These are phyloP conservation scores for Brevimyrus niger DNA, from an alignment of 2,113 vertebrate genomes.

Conservation along the genomic window DNA sequence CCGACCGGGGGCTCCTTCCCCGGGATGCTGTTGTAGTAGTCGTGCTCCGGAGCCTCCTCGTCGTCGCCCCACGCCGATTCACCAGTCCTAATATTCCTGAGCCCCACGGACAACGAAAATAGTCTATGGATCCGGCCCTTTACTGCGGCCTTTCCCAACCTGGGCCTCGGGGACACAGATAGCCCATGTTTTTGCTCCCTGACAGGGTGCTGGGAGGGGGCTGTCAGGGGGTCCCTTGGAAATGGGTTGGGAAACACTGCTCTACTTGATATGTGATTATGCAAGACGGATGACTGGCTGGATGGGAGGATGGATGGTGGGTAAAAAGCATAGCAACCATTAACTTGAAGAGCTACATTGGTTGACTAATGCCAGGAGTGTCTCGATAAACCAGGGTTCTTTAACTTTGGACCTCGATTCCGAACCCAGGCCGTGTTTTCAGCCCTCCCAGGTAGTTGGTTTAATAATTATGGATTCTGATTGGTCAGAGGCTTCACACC, in stretches of 20 bases:
- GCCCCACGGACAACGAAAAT: background rate
- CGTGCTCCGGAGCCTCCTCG: conserved; percentile 63
- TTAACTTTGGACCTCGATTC: too few relatives aligned
- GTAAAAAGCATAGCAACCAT: background rate
- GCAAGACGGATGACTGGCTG: background rate
- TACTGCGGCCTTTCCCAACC: background rate
- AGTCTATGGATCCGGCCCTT: background rate
- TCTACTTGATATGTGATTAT: background rate
- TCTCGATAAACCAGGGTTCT: background rate
- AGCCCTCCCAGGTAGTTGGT: too few relatives aligned
- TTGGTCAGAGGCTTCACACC: too few relatives aligned
- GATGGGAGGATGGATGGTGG: background rate
- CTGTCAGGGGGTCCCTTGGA: background rate
- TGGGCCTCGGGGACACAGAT: background rate
- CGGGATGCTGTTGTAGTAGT: conserved; percentile 95
- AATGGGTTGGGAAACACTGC: background rate
- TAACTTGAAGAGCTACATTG: background rate
- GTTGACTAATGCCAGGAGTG: background rate
- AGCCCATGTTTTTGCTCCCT: background rate
- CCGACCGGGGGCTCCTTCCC: conserved; percentile 88
- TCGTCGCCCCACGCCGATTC: conserved; percentile 77
- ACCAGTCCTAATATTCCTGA: conserved; percentile 64
- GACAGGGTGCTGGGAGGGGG: background rate
- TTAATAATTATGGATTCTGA: too few relatives aligned
- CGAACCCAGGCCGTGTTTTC: too few relatives aligned